Evolutionary conservation across 1,140 invertebrate species (phyloP), one percentile per base, ranked within the genome.

Genomic region (Aethina tumida): DNA sequence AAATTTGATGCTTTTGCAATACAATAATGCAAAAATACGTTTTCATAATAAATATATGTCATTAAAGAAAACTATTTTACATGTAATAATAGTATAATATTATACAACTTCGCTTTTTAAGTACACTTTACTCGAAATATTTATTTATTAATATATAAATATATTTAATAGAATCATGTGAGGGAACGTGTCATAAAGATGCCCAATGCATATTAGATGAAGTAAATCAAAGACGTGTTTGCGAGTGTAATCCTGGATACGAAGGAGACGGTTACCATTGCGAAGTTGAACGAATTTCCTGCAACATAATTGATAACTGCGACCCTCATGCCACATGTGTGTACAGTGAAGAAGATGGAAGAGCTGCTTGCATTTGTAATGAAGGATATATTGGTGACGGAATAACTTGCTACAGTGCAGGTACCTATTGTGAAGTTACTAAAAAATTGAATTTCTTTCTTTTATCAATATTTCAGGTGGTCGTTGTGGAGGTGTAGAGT

Each of bases 321-420:
- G 71, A 85, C 53, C 52, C 65, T 0, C 74, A 91, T 55, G 85
- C 87, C 10, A 68, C 66, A 15, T 93, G 89, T 59, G 58, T 70
- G 5, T 77, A 74, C 35, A 72, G 79, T 35, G 76, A 79, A 5
- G 54, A 68, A 6, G 46, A 70, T 8, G 69, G 70, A n/a, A 72
- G 70, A 30, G 73, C 74, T 32, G 73, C 72, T 28, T 95, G 91
- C 60, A 68, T 81, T 10, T 94, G 90, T 58, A 75, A 80, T 40
- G 55, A 69, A 9, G 87, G 87, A 35, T 94, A 76, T 59, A 69
- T 74, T 31, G 88, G 88, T 30, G 82, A 90, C 57, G 89, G 87
- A 25, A 73, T 70, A 31, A 63, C 64, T 0, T 91, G 56, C 33
- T 35, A 25, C 9, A 24, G 40, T 8, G 28, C 33, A 31, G 33